Base-by-base conservation (phyloP, 2,888 invertebrate species). In the Apocheima hispidaria region DNA sequence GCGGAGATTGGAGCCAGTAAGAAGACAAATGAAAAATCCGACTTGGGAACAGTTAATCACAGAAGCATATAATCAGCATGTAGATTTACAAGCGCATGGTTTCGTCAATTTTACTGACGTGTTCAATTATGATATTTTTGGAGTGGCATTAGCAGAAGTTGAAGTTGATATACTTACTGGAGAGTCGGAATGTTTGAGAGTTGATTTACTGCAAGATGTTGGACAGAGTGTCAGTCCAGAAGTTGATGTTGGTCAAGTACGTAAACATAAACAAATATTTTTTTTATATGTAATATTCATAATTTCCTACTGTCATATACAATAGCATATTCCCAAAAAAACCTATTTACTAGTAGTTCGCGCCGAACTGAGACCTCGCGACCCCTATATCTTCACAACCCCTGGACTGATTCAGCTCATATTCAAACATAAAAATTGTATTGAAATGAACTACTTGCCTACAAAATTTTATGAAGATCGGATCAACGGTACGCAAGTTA, bases 151-250 rank as follows among this genome's bases (percentile, higher is more conserved):
- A 4, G 83, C 93, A 9, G 96, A 96, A 86, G 94, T 95, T 0
- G 95, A 96, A 81, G 75, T 96, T 0, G 96, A 96, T 81, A 79
- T 96, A 2, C 79, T 96, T 43, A 96, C 96, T 1, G 96, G 96
- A 14, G 95, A 95, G 73, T 92, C 93, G 55, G 86, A 94, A 65
- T 79, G 95, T 23, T 74, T 80, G 0, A 88, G 95, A 66, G 94
- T 95, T 0, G 95, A 96, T 79, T 73, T 96, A 36, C 71, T 95
- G 23, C 94, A 95, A 79, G 96, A 96, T 78, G 93, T 91, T 2
- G 96, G 96, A 0, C 84, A 92, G 58, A 95, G 95, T 79, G 82
- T 95, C 55, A 95, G 93, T 78, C 95, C 95, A 1, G 82, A 91
- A 68, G 79, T 96, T 21, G 96, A 96, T 78, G 81, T 95, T 48